phyloP scores from a whole-genome alignment of 2,888 invertebrate genomes.

The Eucera pruinosa region DNA sequence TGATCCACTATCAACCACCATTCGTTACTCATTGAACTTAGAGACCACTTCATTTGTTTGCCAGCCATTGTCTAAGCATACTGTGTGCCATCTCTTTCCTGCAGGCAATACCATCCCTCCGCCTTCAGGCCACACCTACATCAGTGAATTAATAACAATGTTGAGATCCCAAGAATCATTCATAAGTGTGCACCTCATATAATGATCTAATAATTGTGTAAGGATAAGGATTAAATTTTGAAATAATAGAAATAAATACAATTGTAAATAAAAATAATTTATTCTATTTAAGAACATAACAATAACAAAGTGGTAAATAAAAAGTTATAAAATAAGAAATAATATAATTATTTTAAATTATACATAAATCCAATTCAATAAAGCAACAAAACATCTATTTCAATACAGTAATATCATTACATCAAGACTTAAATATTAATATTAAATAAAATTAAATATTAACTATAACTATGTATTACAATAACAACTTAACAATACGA shows the following conservation, averaged over 20 bases:
- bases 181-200: neutral
- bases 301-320: constrained; percentile 17
- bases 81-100: constrained; percentile 66
- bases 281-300: constrained; percentile 32
- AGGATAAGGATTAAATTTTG: neutral
- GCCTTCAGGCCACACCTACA: constrained; percentile 66
- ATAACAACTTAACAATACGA: neutral
- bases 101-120: constrained; percentile 57
- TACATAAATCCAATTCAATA: neutral
- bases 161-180: neutral
- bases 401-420: neutral
- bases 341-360: constrained; percentile 18
- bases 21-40: constrained; percentile 63
- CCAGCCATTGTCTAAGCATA: constrained; percentile 60
- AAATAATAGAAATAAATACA: constrained; percentile 31
- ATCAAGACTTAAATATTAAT: neutral
- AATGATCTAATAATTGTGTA: neutral
- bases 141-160: constrained; percentile 26
- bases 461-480: constrained; percentile 7
- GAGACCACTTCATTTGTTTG: constrained; percentile 63
- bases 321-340: constrained; percentile 1
- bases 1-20: constrained; percentile 66
- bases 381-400: neutral
- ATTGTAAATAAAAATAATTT: constrained; percentile 45
- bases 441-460: neutral